Base-by-base conservation (phyloP, 2,888 invertebrate species). In the Oxytorus armatus region DNA sequence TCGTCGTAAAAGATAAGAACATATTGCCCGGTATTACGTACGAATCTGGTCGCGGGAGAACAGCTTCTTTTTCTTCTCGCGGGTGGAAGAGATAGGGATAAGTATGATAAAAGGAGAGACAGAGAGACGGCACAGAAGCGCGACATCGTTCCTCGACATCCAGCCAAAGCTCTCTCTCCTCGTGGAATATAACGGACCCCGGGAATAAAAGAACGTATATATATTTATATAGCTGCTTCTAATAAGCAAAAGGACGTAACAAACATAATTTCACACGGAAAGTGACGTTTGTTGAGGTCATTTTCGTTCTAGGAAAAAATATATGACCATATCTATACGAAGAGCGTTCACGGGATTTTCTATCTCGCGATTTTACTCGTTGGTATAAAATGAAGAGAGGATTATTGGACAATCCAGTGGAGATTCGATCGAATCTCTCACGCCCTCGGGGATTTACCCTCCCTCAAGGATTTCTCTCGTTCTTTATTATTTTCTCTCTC, bases 401-500 rank as follows among this genome's bases (percentile, higher is more conserved):
- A 80, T 80, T 80, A 80, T 80, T 77, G 80, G 80, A 77, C 77
- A 77, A 77, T 80, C 77, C 77, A 73, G 69, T 68, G 55, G 80
- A 80, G 73, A 73, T 80, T 73, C 73, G 77, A 73, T 73, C 68
- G 80, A 80, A 63, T 73, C 77, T 77, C 73, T 80, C 68, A 51
- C 80, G 73, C 80, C 73, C 65, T 59, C 55, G 72, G 36, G 80
- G 80, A 76, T 80, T 80, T 80, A 73, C 36, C 61, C 57, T 47
- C 44, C 73, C 78, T 57, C 75, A 21, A 61, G 53, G 53, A 73
- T 80, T 72, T 76, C 29, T 73, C 66, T 39, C 39, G 44, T 77
- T 73, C 39, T 69, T 70, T 68, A 63, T 69, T 73, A 57, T 63
- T 77, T 69, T 66, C 55, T 11, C 39, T 44, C 55, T 44, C 33